Evolutionary conservation across 2,888 invertebrate genomes (phyloP), one percentile per base, ranked within the genome.

Genomic region (Caenorhabditis sulstoni): DNA sequence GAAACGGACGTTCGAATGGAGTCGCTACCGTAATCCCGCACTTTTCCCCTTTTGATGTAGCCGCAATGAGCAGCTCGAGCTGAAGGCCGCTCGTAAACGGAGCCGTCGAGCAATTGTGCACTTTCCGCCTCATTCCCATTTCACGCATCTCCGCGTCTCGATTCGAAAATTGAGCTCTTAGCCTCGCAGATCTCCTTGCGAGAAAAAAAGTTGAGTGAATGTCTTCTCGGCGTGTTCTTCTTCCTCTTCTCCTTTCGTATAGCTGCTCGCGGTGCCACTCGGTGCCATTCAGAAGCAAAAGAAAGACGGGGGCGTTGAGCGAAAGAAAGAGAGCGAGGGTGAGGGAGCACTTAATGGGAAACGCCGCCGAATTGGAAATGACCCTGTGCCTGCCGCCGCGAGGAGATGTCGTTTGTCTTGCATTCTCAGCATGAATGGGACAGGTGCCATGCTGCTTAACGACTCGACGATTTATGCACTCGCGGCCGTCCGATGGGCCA

Each of bases 121-220:
- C 70, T 70, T 70, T 70, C 44, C 70, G 70, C 70, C 70, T 70
- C 70, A 70, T 70, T 70, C 70, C 41, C 41, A 57, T 53, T 70
- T 70, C 47, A 70, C 70, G 70, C 70, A 52, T 70, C 29, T 44
- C 41, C 39, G 35, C 41, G 44, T 12, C 55, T 37, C 65, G 44
- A 65, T 23, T 62, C 65, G 55, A 65, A 65, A 55, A 55, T 65
- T 65, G 65, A 65, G 65, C 65, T n/a, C 23, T 41, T 16, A 3
- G 61, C 57, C 39, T 16, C 20, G 3, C 11, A 37, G 22, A 39
- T 37, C 55, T 37, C 2, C 3, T 3, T 11, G 41, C 9, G 52
- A 52, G 12, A 23, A 23, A 14, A 20, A 20, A 23, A n/a, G 18
- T 49, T 49, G 18, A n/a, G n/a, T n/a, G n/a, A n/a, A n/a, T n/a